A percentile compares a stretch with the other conserved stretches of the same genome.
These are phyloP conservation scores for Perca fluviatilis DNA, from an alignment of 2,113 vertebrate genomes.

Conservation along the genomic window DNA sequence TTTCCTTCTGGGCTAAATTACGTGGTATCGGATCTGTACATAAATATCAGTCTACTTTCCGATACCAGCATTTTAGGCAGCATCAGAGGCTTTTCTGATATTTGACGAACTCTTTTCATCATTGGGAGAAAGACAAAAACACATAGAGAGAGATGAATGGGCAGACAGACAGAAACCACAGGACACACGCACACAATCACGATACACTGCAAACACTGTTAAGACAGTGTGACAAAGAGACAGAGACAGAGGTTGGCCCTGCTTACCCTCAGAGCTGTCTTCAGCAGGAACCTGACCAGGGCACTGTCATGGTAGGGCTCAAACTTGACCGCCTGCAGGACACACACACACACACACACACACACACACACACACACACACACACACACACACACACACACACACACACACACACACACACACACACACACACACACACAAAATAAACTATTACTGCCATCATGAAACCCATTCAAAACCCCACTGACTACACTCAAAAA, in stretches of 20 bases:
- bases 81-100: no score
- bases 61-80: no score
- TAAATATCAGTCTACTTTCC: no score
- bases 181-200: not conserved
- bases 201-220: not conserved
- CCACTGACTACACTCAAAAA: not conserved
- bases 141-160: not conserved
- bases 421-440: no score
- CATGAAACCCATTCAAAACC: not conserved
- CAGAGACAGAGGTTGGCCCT: conserved; percentile 12
- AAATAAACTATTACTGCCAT: not conserved
- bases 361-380: not conserved
- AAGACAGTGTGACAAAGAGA: not conserved
- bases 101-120: not conserved
- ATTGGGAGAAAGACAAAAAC: not conserved
- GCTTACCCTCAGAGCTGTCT: conserved; percentile 94
- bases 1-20: no score
- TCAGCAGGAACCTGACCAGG: conserved; percentile 95
- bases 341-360: conserved; percentile 56
- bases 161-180: not conserved
- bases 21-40: no score
- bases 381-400: not conserved
- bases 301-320: conserved; percentile 98
- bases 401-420: not conserved
- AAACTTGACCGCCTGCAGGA: conserved; percentile 95